These are phyloP conservation scores for Mycteria americana DNA, from an alignment of 2,797 vertebrate genomes.

Conservation along the genomic window DNA sequence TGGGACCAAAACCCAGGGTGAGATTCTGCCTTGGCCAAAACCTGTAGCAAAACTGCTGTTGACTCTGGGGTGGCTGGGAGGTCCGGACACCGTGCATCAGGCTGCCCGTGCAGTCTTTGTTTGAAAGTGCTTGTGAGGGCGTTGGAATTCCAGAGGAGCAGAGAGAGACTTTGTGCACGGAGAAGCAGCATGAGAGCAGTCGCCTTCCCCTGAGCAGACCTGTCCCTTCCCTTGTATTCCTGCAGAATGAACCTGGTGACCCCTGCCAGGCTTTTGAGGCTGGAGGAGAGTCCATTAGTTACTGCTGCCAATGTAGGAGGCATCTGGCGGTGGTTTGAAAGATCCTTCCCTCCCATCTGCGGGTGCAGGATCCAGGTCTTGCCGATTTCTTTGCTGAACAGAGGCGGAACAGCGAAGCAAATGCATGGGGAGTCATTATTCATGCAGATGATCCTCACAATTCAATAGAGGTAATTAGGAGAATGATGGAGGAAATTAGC, in stretches of 20 bases:
- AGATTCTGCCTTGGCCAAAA: background rate
- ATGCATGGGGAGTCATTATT: constrained; percentile 71
- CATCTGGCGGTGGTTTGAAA: background rate
- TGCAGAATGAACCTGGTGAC: background rate
- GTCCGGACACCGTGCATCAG: fast-evolving
- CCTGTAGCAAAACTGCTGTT: fast-evolving
- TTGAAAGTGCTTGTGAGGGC: background rate
- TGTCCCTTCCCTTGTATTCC: background rate
- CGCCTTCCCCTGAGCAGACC: background rate
- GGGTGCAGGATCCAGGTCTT: background rate
- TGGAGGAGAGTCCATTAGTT: background rate
- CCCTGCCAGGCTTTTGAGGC: background rate
- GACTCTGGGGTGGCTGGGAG: background rate
- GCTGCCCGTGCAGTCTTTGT: background rate
- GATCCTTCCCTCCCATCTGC: background rate
- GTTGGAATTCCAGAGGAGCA: background rate
- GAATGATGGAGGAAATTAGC: constrained; percentile 81
- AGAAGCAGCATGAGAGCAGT: fast-evolving
- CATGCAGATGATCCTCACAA: constrained; percentile 78
- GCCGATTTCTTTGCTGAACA: background rate
- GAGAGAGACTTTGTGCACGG: background rate
- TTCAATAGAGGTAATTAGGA: constrained; percentile 80
- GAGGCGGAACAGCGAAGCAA: constrained; percentile 19
- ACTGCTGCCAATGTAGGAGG: background rate
- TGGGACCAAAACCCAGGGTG: background rate